phyloP scores from a whole-genome alignment of 2,113 vertebrate genomes.

The Lagopus leucura region DNA sequence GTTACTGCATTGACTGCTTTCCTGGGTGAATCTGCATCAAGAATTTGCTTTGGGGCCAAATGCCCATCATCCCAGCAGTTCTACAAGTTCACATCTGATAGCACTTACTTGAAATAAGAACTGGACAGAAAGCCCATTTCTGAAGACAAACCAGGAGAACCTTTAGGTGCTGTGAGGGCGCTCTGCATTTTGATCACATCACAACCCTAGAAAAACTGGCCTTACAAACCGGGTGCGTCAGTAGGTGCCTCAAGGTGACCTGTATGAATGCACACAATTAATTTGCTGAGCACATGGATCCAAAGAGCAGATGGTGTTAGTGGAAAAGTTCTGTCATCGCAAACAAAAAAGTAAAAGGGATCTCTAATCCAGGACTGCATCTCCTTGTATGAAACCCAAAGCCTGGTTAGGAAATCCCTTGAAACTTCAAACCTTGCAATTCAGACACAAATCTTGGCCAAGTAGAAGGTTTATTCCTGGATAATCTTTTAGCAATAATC shows the following conservation, averaged over 20 bases:
- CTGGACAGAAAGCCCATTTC: neutral
- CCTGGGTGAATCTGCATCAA: neutral
- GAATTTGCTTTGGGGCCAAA: accelerated
- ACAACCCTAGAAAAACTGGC: neutral
- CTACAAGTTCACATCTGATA: neutral
- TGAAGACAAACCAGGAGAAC: neutral
- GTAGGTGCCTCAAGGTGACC: neutral
- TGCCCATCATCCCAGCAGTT: neutral
- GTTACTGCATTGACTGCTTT: neutral
- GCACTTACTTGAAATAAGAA: neutral
- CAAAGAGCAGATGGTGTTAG: neutral
- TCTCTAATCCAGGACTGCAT: neutral
- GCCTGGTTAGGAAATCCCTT: neutral
- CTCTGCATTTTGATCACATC: neutral
- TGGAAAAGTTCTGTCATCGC: neutral
- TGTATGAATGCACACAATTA: neutral
- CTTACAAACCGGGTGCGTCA: neutral
- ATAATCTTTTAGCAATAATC: neutral
- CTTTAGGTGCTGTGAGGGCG: neutral
- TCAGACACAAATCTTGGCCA: neutral
- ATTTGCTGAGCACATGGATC: neutral
- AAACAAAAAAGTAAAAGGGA: neutral
- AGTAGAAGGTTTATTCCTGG: neutral
- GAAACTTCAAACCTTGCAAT: neutral
- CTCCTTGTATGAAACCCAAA: neutral